A percentile compares a stretch with the other conserved stretches of the same genome.
These are phyloP conservation scores for Stictocephala bisonia DNA, from an alignment of 2,888 invertebrate genomes.

Conservation along the genomic window DNA sequence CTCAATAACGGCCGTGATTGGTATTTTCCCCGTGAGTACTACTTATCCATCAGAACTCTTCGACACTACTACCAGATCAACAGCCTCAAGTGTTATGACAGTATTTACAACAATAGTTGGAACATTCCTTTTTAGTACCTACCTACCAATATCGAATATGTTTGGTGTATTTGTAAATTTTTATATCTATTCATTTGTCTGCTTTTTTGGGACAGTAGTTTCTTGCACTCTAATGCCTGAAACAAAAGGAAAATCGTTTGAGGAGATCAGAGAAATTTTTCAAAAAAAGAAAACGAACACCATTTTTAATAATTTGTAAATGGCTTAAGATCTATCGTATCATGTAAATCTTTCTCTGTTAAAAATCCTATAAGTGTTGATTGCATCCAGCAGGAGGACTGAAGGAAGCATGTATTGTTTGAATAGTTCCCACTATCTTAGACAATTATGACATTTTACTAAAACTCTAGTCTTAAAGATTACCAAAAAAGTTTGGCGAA, in stretches of 20 bases:
- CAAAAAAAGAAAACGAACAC: too few relatives aligned
- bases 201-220: neutral
- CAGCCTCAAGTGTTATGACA: neutral
- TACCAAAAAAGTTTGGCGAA: too few relatives aligned
- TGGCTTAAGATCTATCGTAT: too few relatives aligned
- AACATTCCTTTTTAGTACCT: neutral
- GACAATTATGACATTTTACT: too few relatives aligned
- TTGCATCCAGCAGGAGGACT: too few relatives aligned
- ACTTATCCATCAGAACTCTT: constrained; percentile 17
- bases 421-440: too few relatives aligned
- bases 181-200: neutral
- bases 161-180: neutral
- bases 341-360: too few relatives aligned
- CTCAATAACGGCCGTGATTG: neutral
- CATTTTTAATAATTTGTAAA: too few relatives aligned
- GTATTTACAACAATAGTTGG: neutral
- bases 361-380: too few relatives aligned
- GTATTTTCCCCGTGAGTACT: constrained; percentile 10
- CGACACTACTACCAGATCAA: neutral
- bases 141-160: neutral
- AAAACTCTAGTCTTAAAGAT: too few relatives aligned
- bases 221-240: neutral
- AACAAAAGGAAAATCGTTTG: constrained; percentile 33
- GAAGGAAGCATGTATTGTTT: too few relatives aligned
- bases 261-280: neutral